These are phyloP conservation scores for Lathronympha strigana DNA, from an alignment of 2,888 invertebrate species.

Conservation along the genomic window DNA sequence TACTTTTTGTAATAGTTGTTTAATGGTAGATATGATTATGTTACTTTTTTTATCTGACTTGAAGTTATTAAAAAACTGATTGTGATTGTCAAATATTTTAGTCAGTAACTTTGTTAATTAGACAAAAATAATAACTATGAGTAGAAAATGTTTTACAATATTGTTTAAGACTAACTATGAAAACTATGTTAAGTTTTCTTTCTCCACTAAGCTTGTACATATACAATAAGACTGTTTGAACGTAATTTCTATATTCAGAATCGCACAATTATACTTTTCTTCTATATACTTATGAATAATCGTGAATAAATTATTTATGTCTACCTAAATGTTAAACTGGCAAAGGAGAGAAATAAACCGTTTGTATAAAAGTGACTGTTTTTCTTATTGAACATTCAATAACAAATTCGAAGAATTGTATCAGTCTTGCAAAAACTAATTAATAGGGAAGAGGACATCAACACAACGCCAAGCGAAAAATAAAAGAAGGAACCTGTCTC, in stretches of 20 bases:
- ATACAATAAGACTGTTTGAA: constrained; percentile 71
- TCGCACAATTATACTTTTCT: constrained; percentile 72
- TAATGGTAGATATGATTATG: constrained; percentile 16
- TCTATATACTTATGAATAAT: constrained; percentile 59
- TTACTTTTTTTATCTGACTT: constrained; percentile 10
- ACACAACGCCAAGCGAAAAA: constrained; percentile 1
- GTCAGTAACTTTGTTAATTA: constrained; percentile 28
- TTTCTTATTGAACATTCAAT: constrained; percentile 43
- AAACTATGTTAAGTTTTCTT: constrained; percentile 41
- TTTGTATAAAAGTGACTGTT: constrained; percentile 53
- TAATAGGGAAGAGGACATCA: constrained; percentile 19
- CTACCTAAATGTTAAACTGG: constrained; percentile 63
- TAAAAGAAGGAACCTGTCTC: neutral
- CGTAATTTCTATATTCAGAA: constrained; percentile 62
- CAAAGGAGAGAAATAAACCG: constrained; percentile 63
- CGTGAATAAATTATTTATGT: constrained; percentile 62
- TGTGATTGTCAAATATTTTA: constrained; percentile 29
- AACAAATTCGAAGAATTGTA: constrained; percentile 1
- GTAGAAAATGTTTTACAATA: constrained; percentile 29
- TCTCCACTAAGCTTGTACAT: constrained; percentile 52
- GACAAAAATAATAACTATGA: constrained; percentile 21
- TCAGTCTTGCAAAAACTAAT: constrained; percentile 12
- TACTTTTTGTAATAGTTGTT: constrained; percentile 54
- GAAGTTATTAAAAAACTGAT: constrained; percentile 20
- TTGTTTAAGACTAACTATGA: constrained; percentile 24